phyloP scores from a whole-genome alignment of 2,797 vertebrate species.

The Australoheros facetus region DNA sequence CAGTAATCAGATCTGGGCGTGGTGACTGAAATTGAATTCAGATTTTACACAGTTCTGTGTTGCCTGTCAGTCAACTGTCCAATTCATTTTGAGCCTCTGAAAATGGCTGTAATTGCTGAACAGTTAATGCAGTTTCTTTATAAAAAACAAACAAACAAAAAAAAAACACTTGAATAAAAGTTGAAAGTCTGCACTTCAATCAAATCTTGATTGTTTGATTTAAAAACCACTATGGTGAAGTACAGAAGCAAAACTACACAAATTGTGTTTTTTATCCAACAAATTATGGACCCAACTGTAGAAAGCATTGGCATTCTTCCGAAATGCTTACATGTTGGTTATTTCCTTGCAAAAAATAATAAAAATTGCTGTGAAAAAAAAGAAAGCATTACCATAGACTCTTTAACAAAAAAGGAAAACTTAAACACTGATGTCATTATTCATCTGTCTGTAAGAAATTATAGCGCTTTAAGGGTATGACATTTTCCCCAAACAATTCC shows the following conservation, averaged over 20 bases:
- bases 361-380: too few relatives aligned
- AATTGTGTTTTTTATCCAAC: background rate
- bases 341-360: too few relatives aligned
- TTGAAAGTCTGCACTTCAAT: background rate
- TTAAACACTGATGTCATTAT: background rate
- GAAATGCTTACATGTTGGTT: too few relatives aligned
- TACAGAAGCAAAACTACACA: background rate
- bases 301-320: background rate
- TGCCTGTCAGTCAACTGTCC: too few relatives aligned
- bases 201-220: background rate
- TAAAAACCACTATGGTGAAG: background rate
- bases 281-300: background rate
- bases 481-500: too few relatives aligned
- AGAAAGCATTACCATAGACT: background rate
- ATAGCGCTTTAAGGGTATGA: background rate
- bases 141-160: too few relatives aligned
- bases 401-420: background rate
- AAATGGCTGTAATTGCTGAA: too few relatives aligned
- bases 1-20: background rate
- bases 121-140: too few relatives aligned
- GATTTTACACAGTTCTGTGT: background rate
- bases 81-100: too few relatives aligned
- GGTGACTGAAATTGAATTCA: background rate
- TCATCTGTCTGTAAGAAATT: too few relatives aligned
- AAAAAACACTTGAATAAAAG: background rate